Base-by-base conservation (phyloP, 2,797 vertebrate species). In the Poecilia velifera region DNA sequence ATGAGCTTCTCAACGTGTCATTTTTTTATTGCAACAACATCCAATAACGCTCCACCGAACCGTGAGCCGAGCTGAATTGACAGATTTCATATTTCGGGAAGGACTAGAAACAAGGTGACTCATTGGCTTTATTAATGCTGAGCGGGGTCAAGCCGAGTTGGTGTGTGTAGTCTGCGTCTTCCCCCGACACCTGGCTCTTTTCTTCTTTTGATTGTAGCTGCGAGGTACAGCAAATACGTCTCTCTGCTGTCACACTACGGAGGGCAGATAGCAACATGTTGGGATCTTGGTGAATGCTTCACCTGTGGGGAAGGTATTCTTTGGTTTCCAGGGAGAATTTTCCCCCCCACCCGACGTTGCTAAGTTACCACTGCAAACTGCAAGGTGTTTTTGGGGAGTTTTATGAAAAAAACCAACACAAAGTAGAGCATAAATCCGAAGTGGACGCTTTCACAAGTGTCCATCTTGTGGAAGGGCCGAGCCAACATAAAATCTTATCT, bases 191-290 rank as follows among this genome's bases (percentile, higher is more conserved):
- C 71, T 76, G 76, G 14, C 39, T 76, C 72, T 62, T 47, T 57
- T 83, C 80, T 79, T 79, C 51, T 34, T 66, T 57, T 49, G 47
- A 70, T 43, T 80, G 72, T 73, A 76, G 84, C 85, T 84, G 57
- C 83, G 20, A 85, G 88, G 72, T 79, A 79, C 49, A 73, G 49
- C 80, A 76, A 83, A 71, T 71, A 46, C 25, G 72, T 74, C 49
- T 28, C 71, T 85, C 74, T 79, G 59, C 43, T 62, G 76, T 89
- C 73, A 81, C 53, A n/a, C 83, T 76, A 79, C 73, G 49, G 31
- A 68, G 62, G 86, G 84, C 83, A 85, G 86, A 91, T 72, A 79
- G 80, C 49, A 88, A 93, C 93, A 92, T 84, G 93, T 90, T 8
- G 41, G 39, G 66, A 70, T 43, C 86, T 77, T 75, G 64, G 64